A percentile compares a stretch with the other conserved stretches of the same genome.
Evolutionary conservation across 1,140 invertebrate genomes (phyloP).

Genomic region (Drosophila varians): DNA sequence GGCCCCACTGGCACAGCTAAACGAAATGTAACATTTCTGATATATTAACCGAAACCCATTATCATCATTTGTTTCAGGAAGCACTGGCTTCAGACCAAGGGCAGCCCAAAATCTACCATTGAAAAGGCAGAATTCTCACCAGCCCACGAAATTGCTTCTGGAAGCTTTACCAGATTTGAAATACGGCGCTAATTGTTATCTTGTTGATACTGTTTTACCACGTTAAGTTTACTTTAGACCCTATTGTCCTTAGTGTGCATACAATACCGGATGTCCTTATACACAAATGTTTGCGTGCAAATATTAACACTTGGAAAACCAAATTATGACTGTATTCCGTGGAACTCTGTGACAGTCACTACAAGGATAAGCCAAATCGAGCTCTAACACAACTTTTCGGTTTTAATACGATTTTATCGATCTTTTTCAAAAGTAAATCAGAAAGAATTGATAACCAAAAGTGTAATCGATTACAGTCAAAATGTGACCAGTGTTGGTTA

Average conservation of each 20-base stretch:
- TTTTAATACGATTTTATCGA: too few species aligned
- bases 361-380: too few species aligned
- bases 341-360: too few species aligned
- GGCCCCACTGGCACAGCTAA: constrained; percentile 85
- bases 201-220: not conserved
- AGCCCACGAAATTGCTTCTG: constrained; percentile 38
- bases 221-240: not conserved
- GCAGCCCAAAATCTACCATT: constrained; percentile 87
- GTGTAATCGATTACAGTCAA: too few species aligned
- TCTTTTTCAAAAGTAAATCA: too few species aligned
- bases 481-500: not conserved
- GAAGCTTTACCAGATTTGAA: constrained; percentile 44
- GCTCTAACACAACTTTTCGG: too few species aligned
- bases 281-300: not conserved
- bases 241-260: too few species aligned
- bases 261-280: not conserved
- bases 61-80: constrained; percentile 48
- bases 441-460: too few species aligned
- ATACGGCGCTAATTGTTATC: constrained; percentile 40
- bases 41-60: not conserved
- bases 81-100: constrained; percentile 79
- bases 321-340: too few species aligned
- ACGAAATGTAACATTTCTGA: constrained; percentile 85
- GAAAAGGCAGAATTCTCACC: constrained; percentile 85
- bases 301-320: constrained; percentile 32